phyloP scores from a whole-genome alignment of 92 coral and sea anemone genomes.

The Parazoanthus atlanticus region DNA sequence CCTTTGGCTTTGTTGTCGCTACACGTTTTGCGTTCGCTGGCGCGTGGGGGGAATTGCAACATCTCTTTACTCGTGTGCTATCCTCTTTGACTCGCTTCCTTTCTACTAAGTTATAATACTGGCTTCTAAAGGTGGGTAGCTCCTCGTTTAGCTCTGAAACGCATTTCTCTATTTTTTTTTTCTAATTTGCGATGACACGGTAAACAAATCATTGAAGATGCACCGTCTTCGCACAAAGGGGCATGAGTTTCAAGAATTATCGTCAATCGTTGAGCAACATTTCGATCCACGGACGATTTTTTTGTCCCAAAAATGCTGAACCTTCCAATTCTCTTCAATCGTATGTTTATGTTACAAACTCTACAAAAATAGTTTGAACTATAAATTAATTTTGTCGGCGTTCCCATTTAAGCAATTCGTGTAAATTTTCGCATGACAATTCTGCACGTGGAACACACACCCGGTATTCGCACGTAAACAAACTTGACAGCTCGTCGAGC shows the following conservation, averaged over 20 bases:
- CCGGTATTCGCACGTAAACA: not conserved
- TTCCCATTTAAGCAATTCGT: not conserved
- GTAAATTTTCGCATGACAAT: not conserved
- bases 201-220: not conserved
- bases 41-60: not conserved
- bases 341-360: not conserved
- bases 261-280: not conserved
- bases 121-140: not conserved
- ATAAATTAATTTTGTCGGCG: not conserved
- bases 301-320: constrained; percentile 1
- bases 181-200: not conserved
- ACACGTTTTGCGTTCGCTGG: not conserved
- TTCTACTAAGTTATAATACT: not conserved
- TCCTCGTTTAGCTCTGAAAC: not conserved
- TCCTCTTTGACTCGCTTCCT: not conserved
- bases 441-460: not conserved
- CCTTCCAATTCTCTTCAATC: not conserved
- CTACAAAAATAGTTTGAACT: not conserved
- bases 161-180: not conserved
- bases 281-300: not conserved
- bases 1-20: not conserved
- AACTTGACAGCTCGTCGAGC: not conserved
- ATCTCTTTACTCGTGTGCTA: not conserved
- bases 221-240: not conserved
- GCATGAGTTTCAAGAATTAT: not conserved